Evolutionary conservation across 2,113 vertebrate species (phyloP), one percentile per base, ranked within the genome.

Genomic region (Delphinapterus leucas): DNA sequence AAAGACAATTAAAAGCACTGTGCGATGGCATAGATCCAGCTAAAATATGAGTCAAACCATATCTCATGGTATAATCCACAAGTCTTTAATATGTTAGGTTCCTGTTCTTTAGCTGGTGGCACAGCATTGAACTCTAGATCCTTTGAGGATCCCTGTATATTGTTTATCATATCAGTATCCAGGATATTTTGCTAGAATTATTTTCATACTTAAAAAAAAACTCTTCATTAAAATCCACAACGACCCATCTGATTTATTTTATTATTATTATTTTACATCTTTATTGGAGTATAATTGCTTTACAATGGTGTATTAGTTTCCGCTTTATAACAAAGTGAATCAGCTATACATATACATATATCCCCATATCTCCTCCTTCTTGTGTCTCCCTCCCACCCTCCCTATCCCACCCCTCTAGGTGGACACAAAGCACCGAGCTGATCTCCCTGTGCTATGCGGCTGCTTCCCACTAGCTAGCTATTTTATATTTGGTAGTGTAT

Each of bases 181-280:
- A 88, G 25, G 31, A 74, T 55, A 65, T 83, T 83, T 94, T 89
- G n/a, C 36, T 84, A 68, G 14, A 82, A 70, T 87, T 93, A 58
- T 82, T 90, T 93, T 89, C 26, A 28, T 90, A 94, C 86, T 90
- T 11, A 36, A 84, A 38, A 76, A 84, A 84, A 55, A 55, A 4
- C 21, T 65, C 86, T 93, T 76, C 49, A 84, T 70, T 89, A 96
- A 96, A 94, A 96, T 93, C 17, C 6, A 80, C 61, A 70, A 47
- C 36, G 92, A 74, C 26, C 41, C 82, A 92, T 83, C 65, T 97
- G 1, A 71, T 93, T 97, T 97, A 91, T 53, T 53, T 53, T 17
- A 5, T 53, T 53, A 6, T 53, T 17, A 53, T 53, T 53, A 53
- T 17, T 53, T 17, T 53, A 53, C 53, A 53, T 53, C 53, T 53